A percentile compares a stretch with the other conserved stretches of the same genome.
These are phyloP conservation scores for Orussus abietinus DNA, from an alignment of 1,140 invertebrate species.

Conservation along the genomic window DNA sequence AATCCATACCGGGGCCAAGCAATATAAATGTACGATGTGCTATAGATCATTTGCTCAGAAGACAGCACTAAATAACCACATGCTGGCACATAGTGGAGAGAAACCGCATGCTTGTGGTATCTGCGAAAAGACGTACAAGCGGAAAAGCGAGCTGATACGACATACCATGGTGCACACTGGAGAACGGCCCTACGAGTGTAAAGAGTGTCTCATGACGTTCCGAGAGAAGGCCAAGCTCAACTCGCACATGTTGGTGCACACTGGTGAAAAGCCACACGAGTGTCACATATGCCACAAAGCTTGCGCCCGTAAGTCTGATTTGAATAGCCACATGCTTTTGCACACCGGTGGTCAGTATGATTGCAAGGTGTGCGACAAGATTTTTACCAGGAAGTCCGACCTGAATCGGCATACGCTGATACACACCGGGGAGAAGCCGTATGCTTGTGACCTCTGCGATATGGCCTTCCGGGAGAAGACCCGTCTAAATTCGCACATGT, in stretches of 20 bases:
- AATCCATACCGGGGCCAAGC: constrained; percentile 65
- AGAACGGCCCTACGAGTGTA: constrained; percentile 56
- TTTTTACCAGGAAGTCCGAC: constrained; percentile 68
- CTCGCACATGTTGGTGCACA: constrained; percentile 71
- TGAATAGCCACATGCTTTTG: constrained; percentile 48
- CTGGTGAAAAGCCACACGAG: constrained; percentile 62
- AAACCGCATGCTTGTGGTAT: constrained; percentile 56
- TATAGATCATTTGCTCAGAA: constrained; percentile 40
- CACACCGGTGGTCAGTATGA: constrained; percentile 60
- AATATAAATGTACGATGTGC: constrained; percentile 65
- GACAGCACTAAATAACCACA: constrained; percentile 45
- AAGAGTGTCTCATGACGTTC: constrained; percentile 56
- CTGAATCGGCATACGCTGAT: constrained; percentile 66
- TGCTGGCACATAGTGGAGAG: constrained; percentile 49
- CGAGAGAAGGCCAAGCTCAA: constrained; percentile 58
- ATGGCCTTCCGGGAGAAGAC: constrained; percentile 57
- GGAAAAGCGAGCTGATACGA: constrained; percentile 53
- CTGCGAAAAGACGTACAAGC: constrained; percentile 53
- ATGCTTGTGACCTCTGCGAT: constrained; percentile 63
- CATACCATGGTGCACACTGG: constrained; percentile 56
- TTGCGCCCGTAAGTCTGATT: constrained; percentile 45
- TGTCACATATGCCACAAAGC: constrained; percentile 58
- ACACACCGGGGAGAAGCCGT: constrained; percentile 69
- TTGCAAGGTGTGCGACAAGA: constrained; percentile 69
- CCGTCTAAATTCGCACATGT: constrained; percentile 45